A percentile compares a stretch with the other conserved stretches of the same genome.
These are phyloP conservation scores for Chymomyza caudatula DNA, from an alignment of 2,888 invertebrate genomes.

Conservation along the genomic window DNA sequence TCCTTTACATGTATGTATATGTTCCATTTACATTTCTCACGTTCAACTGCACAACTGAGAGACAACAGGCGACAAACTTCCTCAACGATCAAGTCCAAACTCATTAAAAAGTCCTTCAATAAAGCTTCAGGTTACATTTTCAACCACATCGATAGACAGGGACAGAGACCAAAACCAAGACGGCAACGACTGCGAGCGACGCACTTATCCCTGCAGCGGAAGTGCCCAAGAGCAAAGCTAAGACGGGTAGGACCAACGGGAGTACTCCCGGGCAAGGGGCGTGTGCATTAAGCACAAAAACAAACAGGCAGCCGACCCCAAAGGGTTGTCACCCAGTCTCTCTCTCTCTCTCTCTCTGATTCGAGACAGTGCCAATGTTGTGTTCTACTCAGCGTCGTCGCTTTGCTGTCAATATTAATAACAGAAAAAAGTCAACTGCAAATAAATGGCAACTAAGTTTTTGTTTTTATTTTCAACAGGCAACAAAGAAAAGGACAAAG, in stretches of 20 bases:
- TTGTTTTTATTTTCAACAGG: conserved; percentile 46
- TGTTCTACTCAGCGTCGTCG: background rate
- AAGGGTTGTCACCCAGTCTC: conserved; percentile 30
- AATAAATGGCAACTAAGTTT: conserved; percentile 67
- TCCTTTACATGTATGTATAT: background rate
- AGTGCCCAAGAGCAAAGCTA: conserved; percentile 25
- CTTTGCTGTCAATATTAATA: conserved; percentile 61
- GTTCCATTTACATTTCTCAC: background rate
- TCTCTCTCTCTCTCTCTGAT: background rate
- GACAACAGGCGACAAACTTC: conserved; percentile 23
- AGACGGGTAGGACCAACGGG: background rate
- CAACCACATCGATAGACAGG: conserved; percentile 38
- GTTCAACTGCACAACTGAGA: background rate
- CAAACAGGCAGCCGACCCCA: conserved; percentile 44
- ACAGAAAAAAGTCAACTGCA: conserved; percentile 52
- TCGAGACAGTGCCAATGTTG: conserved; percentile 1
- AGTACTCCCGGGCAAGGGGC: conserved; percentile 12
- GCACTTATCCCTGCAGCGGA: conserved; percentile 53
- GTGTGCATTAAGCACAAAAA: conserved; percentile 55
- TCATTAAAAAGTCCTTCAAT: conserved; percentile 68
- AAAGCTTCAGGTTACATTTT: conserved; percentile 63
- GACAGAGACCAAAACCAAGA: conserved; percentile 8
- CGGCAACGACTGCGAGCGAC: conserved; percentile 21
- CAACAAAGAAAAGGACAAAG: background rate
- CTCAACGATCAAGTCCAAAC: conserved; percentile 53